These are phyloP conservation scores for Lepus americanus DNA, from an alignment of 2,113 vertebrate species.

Conservation along the genomic window DNA sequence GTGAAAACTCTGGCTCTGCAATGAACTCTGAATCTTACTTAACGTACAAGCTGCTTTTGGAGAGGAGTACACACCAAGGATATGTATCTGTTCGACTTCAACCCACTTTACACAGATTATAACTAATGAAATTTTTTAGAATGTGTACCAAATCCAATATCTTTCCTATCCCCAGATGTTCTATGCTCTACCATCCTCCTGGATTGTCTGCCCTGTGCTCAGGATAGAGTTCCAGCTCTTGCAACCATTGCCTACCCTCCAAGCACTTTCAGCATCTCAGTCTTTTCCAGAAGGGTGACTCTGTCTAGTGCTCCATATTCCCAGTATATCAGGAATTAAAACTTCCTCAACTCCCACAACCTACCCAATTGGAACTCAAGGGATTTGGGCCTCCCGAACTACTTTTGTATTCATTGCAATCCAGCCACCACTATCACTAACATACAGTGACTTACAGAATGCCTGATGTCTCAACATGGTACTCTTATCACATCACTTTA, in stretches of 20 bases:
- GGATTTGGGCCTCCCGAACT: background rate
- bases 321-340: background rate
- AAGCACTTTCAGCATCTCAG: background rate
- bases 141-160: background rate
- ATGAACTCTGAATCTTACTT: background rate
- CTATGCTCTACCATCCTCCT: background rate
- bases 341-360: background rate
- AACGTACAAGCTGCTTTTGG: background rate
- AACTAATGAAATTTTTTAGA: conserved; percentile 43
- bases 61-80: background rate
- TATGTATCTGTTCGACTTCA: background rate
- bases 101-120: background rate
- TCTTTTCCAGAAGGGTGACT: background rate
- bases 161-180: background rate
- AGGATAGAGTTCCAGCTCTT: background rate
- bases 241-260: background rate
- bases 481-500: background rate
- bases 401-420: background rate
- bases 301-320: background rate
- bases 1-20: background rate
- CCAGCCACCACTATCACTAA: background rate
- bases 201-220: background rate
- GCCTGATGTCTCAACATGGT: background rate
- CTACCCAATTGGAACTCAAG: background rate
- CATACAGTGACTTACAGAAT: background rate